Percentiles rank a stretch among this genome's conserved stretches.
Conservation (phyloP, 23 tunicate species). For the Oikopleura dioica region DNA sequence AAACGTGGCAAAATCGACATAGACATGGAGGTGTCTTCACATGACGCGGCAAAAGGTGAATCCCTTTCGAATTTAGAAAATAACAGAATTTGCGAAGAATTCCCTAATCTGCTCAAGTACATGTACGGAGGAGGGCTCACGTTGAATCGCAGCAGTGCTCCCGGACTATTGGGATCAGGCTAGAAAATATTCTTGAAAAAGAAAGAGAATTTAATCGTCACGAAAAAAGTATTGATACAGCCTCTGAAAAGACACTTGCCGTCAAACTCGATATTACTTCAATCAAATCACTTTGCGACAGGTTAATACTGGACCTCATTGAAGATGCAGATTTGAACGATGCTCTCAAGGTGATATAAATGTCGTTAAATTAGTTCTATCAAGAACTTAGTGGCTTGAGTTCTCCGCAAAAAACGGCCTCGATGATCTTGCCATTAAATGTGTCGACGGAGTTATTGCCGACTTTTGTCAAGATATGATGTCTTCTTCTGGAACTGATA, state of each 20-base stretch:
- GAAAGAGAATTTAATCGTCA: no score
- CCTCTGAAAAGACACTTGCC: no score
- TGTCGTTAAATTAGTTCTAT: background rate
- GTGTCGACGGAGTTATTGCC: constrained; percentile 93
- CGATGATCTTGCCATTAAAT: constrained; percentile 74
- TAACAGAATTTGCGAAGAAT: no score
- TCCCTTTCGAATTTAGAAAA: no score
- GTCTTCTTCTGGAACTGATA: constrained; percentile 18
- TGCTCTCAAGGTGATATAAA: constrained; percentile 20
- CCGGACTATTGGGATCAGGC: constrained; percentile 58
- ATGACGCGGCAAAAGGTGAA: constrained; percentile 5
- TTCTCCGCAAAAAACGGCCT: constrained; percentile 6
- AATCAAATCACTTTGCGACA: constrained; percentile 64
- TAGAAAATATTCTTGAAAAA: no score
- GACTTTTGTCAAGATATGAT: constrained; percentile 68
- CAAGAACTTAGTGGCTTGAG: background rate
- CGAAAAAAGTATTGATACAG: no score
- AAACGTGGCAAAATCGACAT: constrained; percentile 9
- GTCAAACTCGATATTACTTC: constrained; percentile 60
- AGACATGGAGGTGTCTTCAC: constrained; percentile 10
- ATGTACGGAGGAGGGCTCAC: constrained; percentile 86
- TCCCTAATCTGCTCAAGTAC: constrained; percentile 48
- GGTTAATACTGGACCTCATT: constrained; percentile 61
- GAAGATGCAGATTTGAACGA: constrained; percentile 89
- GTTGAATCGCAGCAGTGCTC: constrained; percentile 48